Evolutionary conservation across 2,888 invertebrate species (phyloP).

Genomic region (Heteromyza rotundicornis): DNA sequence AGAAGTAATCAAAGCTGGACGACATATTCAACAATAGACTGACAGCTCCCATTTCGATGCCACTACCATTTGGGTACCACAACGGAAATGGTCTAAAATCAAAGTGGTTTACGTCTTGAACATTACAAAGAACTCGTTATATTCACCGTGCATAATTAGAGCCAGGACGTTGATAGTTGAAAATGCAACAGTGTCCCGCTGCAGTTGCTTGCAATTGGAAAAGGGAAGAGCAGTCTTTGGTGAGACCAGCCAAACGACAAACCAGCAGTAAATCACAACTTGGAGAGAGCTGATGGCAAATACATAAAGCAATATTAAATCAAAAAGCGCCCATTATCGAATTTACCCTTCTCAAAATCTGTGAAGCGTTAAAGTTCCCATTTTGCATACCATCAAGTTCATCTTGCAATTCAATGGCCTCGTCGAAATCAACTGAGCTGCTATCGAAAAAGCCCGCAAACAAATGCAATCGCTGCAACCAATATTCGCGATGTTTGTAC

Average conservation of each 20-base stretch:
- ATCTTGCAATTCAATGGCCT: constrained; percentile 31
- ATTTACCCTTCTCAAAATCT: constrained; percentile 16
- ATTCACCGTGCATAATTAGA: too few species aligned
- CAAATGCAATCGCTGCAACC: constrained; percentile 36
- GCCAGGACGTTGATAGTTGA: constrained; percentile 41
- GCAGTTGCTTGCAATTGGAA: constrained; percentile 33
- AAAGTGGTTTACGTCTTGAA: too few species aligned
- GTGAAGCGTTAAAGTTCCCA: constrained; percentile 12
- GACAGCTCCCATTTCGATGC: constrained; percentile 34
- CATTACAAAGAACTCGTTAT: too few species aligned
- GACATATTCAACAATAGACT: constrained; percentile 44
- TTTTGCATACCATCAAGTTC: constrained; percentile 24
- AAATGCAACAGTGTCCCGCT: constrained; percentile 47
- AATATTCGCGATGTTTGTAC: constrained; percentile 19
- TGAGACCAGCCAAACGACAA: constrained; percentile 32
- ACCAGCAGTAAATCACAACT: constrained; percentile 45
- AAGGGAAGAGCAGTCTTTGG: constrained; percentile 37
- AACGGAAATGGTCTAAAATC: not conserved
- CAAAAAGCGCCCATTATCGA: too few species aligned
- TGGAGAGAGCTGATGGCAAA: constrained; percentile 41
- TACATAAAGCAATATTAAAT: not conserved
- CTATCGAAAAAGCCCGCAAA: constrained; percentile 41
- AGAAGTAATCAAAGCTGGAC: constrained; percentile 41
- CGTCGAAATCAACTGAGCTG: constrained; percentile 32
- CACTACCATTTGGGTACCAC: constrained; percentile 25